phyloP scores from a whole-genome alignment of 2,113 vertebrate species.

The Empidonax traillii region DNA sequence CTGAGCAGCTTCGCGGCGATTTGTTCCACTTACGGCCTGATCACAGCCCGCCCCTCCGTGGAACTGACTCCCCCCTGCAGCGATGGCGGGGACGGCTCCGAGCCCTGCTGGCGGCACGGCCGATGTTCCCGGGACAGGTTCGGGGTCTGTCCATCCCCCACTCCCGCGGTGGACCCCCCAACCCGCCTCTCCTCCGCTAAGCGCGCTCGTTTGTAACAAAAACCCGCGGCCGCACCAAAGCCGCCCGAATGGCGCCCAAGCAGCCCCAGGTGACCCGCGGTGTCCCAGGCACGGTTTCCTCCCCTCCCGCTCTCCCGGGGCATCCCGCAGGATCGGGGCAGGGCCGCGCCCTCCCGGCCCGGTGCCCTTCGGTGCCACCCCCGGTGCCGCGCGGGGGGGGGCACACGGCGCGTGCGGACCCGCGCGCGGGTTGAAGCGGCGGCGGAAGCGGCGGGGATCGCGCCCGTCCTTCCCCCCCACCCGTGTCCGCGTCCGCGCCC shows the following conservation, averaged over 20 bases:
- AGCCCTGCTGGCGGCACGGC: fast-evolving
- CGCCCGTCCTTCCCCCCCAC: too few species aligned
- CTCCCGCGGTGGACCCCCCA: background rate
- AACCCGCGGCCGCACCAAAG: background rate
- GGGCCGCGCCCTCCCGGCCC: background rate
- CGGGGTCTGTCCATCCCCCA: background rate
- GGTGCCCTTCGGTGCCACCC: background rate
- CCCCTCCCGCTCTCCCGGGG: background rate
- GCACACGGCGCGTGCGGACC: too few species aligned
- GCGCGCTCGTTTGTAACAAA: background rate
- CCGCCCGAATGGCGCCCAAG: fast-evolving
- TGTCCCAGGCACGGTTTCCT: fast-evolving
- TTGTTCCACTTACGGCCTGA: fast-evolving
- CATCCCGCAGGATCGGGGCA: background rate
- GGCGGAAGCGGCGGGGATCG: too few species aligned
- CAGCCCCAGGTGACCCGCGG: fast-evolving
- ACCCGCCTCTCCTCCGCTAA: fast-evolving
- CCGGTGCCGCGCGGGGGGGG: background rate
- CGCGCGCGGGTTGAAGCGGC: too few species aligned
- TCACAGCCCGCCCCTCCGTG: background rate
- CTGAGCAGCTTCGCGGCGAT: too few species aligned
- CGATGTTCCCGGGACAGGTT: background rate
- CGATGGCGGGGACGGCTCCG: fast-evolving
- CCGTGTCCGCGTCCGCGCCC: too few species aligned
- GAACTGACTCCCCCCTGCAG: fast-evolving